phyloP scores from a whole-genome alignment of 2,113 vertebrate genomes.

The Scomber colias region DNA sequence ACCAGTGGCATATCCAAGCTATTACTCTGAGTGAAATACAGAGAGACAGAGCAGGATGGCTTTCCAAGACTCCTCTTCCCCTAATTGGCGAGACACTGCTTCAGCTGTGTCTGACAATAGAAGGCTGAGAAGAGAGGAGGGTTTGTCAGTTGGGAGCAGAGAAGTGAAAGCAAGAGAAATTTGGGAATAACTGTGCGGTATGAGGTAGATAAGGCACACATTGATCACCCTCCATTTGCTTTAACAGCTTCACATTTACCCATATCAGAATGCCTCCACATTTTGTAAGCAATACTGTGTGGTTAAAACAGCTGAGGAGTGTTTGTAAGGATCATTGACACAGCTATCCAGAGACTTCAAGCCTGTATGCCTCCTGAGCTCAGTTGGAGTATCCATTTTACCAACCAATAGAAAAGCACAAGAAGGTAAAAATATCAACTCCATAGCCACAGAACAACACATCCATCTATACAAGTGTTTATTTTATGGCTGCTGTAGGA shows the following conservation, averaged over 20 bases:
- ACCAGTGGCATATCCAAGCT: constrained; percentile 52
- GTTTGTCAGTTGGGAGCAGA: constrained; percentile 70
- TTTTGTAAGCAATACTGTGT: constrained; percentile 32
- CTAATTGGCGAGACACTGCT: constrained; percentile 69
- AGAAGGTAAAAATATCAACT: constrained; percentile 32
- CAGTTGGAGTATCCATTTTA: constrained; percentile 5
- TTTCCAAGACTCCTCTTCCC: constrained; percentile 54
- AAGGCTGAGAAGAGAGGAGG: constrained; percentile 59
- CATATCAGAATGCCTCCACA: constrained; percentile 19
- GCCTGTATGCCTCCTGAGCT: constrained; percentile 6
- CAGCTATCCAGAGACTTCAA: constrained; percentile 19
- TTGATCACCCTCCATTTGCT: constrained; percentile 64
- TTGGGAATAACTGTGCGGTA: constrained; percentile 58
- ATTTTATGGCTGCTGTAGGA: constrained; percentile 19
- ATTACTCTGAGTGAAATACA: constrained; percentile 53
- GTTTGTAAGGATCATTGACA: constrained; percentile 39
- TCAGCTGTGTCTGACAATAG: constrained; percentile 58
- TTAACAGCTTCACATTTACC: constrained; percentile 45
- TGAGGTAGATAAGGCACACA: constrained; percentile 39
- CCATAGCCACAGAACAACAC: constrained; percentile 1
- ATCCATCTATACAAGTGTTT: constrained; percentile 35
- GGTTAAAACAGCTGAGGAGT: constrained; percentile 26
- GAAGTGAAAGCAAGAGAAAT: constrained; percentile 72
- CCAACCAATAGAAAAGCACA: constrained; percentile 7
- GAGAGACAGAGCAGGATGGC: constrained; percentile 37